Evolutionary conservation across 2,888 invertebrate species (phyloP), one percentile per base, ranked within the genome.

Genomic region (Drosophila formosana): DNA sequence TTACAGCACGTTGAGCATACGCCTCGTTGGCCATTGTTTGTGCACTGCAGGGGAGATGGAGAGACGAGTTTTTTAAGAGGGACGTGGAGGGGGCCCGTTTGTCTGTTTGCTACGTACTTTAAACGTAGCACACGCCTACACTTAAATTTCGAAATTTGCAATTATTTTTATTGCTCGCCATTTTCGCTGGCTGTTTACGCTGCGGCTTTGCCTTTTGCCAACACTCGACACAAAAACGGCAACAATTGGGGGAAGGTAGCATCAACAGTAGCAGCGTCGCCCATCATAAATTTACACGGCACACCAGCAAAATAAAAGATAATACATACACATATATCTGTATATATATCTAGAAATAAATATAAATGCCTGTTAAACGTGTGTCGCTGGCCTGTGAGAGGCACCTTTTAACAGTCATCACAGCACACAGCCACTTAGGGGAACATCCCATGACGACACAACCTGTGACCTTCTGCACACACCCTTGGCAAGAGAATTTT

Each of bases 111-210:
- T n/a, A 32, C 52, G 57, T 75, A 80, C 78, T 86, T 89, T 89
- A 85, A 89, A 77, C 67, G 82, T 71, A 56, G 74, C 82, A 60
- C 77, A 77, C 75, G 88, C 85, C 85, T 78, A 75, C 85, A 80
- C 89, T 89, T 89, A 85, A 86, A 86, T 86, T 85, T 85, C 83
- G 82, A 89, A 86, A 84, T 89, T 84, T 76, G 88, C 85, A 85
- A 85, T 85, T 85, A 86, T 89, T 86, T 86, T 86, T 86, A 89
- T 89, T 86, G 89, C 89, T 73, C 58, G 75, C 80, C 88, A 89
- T 86, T 86, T 89, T 85, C 85, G 73, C 71, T 57, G 51, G 60
- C 78, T 80, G 78, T 78, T 78, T 72, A 61, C 77, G 75, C 62
- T 72, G 72, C 66, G 78, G 72, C 78, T 78, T 67, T 67, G 57